Percentiles rank a stretch among this genome's conserved stretches.
Conservation (phyloP, 2,113 vertebrate species). For the Triplophysa rosa region DNA sequence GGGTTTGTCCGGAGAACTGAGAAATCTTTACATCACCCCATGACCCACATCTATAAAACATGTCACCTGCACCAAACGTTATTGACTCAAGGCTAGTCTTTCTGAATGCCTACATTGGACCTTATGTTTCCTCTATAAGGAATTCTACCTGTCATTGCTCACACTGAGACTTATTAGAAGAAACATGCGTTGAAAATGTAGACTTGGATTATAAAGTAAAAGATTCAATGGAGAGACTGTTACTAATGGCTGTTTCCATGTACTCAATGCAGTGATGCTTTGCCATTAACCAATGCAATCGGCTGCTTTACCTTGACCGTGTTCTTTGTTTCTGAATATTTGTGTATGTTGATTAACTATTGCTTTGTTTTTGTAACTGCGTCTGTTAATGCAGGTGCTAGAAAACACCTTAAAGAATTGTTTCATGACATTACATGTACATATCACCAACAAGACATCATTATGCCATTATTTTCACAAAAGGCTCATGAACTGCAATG, state of each 20-base stretch:
- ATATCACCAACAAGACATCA: no score
- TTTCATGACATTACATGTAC: no score
- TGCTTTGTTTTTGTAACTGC: no score
- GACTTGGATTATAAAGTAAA: constrained; percentile 1
- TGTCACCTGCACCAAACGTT: background rate
- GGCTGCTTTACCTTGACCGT: no score
- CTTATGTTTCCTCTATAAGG: background rate
- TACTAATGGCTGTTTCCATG: constrained; percentile 6
- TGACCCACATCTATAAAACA: constrained; percentile 27
- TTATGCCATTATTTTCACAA: background rate
- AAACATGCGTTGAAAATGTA: background rate
- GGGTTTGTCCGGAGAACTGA: background rate
- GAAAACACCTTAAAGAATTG: no score
- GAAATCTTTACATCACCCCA: background rate
- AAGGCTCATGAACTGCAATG: background rate
- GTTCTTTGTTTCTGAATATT: no score
- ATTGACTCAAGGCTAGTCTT: constrained; percentile 16
- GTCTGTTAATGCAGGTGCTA: no score
- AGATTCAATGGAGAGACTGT: background rate
- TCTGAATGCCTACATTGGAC: background rate
- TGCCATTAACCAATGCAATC: background rate
- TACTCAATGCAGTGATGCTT: background rate
- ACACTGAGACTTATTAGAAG: background rate
- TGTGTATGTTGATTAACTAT: no score
- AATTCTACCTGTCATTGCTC: constrained; percentile 3